These are phyloP conservation scores for Bedellia somnulentella DNA, from an alignment of 2,888 invertebrate genomes.

Conservation along the genomic window DNA sequence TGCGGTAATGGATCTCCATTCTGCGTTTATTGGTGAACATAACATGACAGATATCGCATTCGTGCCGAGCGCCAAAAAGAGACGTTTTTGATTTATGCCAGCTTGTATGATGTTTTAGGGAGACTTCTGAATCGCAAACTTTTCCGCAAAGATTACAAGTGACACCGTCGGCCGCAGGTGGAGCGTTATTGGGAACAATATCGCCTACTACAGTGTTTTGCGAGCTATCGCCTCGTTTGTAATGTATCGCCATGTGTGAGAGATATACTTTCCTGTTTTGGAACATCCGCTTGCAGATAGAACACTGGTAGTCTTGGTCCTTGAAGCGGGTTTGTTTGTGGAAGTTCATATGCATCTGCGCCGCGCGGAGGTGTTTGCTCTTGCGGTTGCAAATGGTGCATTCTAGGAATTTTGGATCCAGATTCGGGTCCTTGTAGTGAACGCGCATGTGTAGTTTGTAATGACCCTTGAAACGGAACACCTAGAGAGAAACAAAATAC, in stretches of 20 bases:
- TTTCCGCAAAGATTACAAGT: slow-evolving; percentile 49
- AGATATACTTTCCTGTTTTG: slow-evolving; percentile 41
- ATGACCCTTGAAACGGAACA: slow-evolving; percentile 43
- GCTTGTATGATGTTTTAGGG: slow-evolving; percentile 38
- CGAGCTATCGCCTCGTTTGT: slow-evolving; percentile 41
- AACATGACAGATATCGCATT: slow-evolving; percentile 46
- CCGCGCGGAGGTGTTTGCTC: slow-evolving; percentile 49
- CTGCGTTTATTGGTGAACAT: slow-evolving; percentile 49
- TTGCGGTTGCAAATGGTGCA: slow-evolving; percentile 43
- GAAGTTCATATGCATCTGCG: slow-evolving; percentile 43
- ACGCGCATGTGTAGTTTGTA: slow-evolving; percentile 46
- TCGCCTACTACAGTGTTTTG: slow-evolving; percentile 34
- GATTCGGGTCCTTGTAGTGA: slow-evolving; percentile 37
- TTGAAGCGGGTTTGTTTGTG: slow-evolving; percentile 52
- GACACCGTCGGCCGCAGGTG: slow-evolving; percentile 27
- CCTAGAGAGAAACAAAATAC: slow-evolving; percentile 20
- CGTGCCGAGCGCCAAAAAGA: slow-evolving; percentile 38
- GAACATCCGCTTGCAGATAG: slow-evolving; percentile 48
- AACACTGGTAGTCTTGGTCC: slow-evolving; percentile 49
- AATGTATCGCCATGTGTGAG: slow-evolving; percentile 50
- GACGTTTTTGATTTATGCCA: slow-evolving; percentile 50
- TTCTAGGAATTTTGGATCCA: slow-evolving; percentile 39
- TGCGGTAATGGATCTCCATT: slow-evolving; percentile 41
- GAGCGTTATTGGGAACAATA: slow-evolving; percentile 15
- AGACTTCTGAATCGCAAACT: slow-evolving; percentile 39